Base-by-base conservation (phyloP, 2,797 vertebrate genomes). In the Galago senegalensis region DNA sequence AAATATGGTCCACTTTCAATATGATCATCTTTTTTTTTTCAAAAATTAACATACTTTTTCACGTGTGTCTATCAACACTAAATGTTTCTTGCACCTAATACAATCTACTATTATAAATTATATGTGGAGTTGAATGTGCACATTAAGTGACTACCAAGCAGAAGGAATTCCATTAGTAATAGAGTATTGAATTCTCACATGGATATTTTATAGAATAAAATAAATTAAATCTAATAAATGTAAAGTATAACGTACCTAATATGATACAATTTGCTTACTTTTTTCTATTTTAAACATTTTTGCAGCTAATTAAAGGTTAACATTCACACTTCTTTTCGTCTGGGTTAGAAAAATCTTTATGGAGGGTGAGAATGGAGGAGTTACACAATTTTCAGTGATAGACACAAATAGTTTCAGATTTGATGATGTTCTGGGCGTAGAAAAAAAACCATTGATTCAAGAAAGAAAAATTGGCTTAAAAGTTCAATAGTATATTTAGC, bases 141-240 rank as follows among this genome's bases (percentile, higher is more conserved):
- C 20, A 73, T 81, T 60, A 67, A 95, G 81, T 93, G 94, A 84
- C 77, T 2, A 31, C 16, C 70, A 82, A 94, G 75, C 31, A 86
- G 76, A 95, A 82, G 70, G 40, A 81, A 69, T 96, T 94, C 31
- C 40, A 63, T 82, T 87, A 73, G 61, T 61, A 63, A 61, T 80
- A 69, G 60, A 73, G 7, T 56, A 89, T 84, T 96, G 21, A 63
- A 56, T 91, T 93, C 79, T 94, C 91, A 75, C 81, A 23, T 46
- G 82, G 29, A 43, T 34, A 27, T 43, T 93, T 93, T 79, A 60
- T 56, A 69, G 60, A 96, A 73, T 53, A n/a, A 75, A 13, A 79
- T 49, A 81, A 63, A 83, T 95, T 95, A 87, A 89, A 86, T 49
- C 53, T 84, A 95, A 97, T 84, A 95, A 76, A 49, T 89, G 49